A percentile compares a stretch with the other conserved stretches of the same genome.
Conservation (phyloP, 2,113 vertebrate species). For the Heterotilapia buettikoferi region DNA sequence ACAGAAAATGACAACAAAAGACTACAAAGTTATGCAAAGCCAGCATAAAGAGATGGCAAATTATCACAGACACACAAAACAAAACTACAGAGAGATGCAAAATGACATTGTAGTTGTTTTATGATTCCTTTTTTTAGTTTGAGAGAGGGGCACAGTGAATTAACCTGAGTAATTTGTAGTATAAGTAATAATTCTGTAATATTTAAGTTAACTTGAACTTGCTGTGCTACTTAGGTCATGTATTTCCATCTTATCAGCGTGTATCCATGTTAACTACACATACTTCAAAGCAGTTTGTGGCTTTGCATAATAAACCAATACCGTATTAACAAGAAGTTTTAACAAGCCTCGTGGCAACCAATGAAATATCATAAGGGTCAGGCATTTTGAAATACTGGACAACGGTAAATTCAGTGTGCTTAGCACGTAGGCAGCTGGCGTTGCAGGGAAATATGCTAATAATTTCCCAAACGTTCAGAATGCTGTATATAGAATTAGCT, state of each 20-base stretch:
- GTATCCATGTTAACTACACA: background rate
- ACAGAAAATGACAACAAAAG: background rate
- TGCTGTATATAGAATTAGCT: rapidly evolving
- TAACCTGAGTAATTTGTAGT: background rate
- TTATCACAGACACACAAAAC: background rate
- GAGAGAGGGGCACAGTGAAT: background rate
- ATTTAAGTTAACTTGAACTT: background rate
- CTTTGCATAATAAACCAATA: conserved; percentile 11
- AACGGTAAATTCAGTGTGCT: background rate
- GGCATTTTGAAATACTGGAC: background rate
- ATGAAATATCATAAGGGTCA: background rate
- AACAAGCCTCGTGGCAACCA: background rate
- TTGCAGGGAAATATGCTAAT: background rate
- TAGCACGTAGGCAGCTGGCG: background rate
- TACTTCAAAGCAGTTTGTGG: background rate
- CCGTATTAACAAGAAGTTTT: background rate
- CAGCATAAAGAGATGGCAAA: background rate
- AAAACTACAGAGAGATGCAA: background rate
- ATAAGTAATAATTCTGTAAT: background rate
- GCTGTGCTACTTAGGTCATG: background rate
- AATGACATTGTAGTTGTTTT: background rate
- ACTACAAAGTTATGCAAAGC: background rate
- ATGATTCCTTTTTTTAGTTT: background rate
- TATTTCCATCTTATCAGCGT: background rate
- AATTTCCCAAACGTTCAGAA: background rate